Conservation (phyloP, 35 echinoderm and acorn worm species). For the Heliocidaris tuberculata region DNA sequence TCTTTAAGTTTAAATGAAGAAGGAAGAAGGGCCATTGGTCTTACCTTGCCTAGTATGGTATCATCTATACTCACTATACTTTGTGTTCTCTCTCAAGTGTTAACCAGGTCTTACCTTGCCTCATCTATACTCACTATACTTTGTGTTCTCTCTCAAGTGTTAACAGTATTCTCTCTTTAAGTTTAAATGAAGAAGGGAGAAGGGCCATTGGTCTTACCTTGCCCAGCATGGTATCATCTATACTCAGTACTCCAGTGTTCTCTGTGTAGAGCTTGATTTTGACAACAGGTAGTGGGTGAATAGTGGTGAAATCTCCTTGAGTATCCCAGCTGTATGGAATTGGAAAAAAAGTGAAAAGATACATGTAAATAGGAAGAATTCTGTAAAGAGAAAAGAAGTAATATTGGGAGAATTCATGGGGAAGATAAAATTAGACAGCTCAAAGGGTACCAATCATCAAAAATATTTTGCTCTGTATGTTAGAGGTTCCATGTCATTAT, state of each 20-base stretch:
- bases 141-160: too few relatives aligned
- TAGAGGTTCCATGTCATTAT: too few relatives aligned
- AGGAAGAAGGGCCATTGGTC: neutral
- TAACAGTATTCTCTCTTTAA: neutral
- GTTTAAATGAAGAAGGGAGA: neutral
- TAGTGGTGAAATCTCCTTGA: slow-evolving; percentile 98
- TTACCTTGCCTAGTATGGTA: slow-evolving; percentile 90
- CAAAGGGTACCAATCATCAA: too few relatives aligned
- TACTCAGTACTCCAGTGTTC: slow-evolving; percentile 97
- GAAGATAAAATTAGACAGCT: too few relatives aligned
- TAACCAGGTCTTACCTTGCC: too few relatives aligned
- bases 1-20: too few relatives aligned
- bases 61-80: too few relatives aligned
- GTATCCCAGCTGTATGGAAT: slow-evolving; percentile 88
- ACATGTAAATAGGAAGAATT: neutral
- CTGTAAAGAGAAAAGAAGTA: neutral
- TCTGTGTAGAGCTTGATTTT: slow-evolving; percentile 98
- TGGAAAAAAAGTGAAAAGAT: neutral
- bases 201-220: slow-evolving; percentile 64
- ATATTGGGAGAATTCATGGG: neutral
- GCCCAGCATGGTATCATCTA: slow-evolving; percentile 95
- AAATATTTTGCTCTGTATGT: too few relatives aligned
- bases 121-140: too few relatives aligned
- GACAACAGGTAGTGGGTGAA: slow-evolving; percentile 93
- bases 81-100: too few relatives aligned